Evolutionary conservation across 2,888 invertebrate genomes (phyloP), one percentile per base, ranked within the genome.

Genomic region (Tribolium freemani): DNA sequence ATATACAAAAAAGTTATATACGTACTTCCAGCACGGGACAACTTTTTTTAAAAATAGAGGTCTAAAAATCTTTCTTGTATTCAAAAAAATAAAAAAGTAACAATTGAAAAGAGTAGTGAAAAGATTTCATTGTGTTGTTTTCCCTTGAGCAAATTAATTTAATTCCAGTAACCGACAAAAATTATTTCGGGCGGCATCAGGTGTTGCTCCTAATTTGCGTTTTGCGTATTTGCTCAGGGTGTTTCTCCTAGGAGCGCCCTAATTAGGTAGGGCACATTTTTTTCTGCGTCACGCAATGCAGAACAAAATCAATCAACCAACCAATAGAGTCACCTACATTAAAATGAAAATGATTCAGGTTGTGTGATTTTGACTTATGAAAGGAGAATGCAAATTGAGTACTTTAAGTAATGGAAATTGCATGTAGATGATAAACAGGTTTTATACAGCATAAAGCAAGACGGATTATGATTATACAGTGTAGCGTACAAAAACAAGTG

Each of bases 221-320:
- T 38, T 38, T 38, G n/a, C 31, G 21, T 38, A 38, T 38, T 38
- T 38, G 5, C 31, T 38, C 5, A 8, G 9, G 38, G n/a, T n/a
- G 38, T 38, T 13, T 51, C 21, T 58, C 44, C 26, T 48, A 26
- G 60, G 60, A 5, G 60, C 48, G 60, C 21, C 60, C 45, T 60
- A 60, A 60, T 60, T 48, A 60, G 60, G 60, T 8, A n/a, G 48
- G 60, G 46, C 26, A 26, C 26, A 30, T 30, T 48, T 8, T 48
- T 58, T 44, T 44, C 13, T 60, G 60, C 60, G 46, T 60, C 60
- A 60, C 60, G 60, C 60, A 48, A 60, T 26, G 21, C 56, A 45
- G 16, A 58, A n/a, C 13, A 8, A 58, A 16, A 58, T 58, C 45
- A 20, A 58, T 58, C 20, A 58, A 58, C 38, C 8, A 38, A n/a